phyloP scores from a whole-genome alignment of 2,888 invertebrate species.

The Euclidia mi region DNA sequence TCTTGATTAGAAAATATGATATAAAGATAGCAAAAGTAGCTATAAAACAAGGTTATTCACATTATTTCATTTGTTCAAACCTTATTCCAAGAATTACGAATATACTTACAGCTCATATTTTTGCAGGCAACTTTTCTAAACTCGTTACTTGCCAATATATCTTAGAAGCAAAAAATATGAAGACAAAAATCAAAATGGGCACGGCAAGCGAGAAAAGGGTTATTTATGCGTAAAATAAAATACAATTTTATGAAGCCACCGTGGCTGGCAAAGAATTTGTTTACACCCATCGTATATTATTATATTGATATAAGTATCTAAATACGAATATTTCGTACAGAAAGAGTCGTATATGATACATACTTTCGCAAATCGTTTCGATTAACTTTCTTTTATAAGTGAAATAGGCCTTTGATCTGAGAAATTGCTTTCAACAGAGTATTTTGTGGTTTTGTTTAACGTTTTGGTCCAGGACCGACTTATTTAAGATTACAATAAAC shows the following conservation, averaged over 20 bases:
- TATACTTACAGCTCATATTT: no score
- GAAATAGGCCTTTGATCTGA: constrained; percentile 35
- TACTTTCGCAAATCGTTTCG: constrained; percentile 36
- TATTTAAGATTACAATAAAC: background rate
- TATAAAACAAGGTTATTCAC: no score
- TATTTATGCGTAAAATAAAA: constrained; percentile 4
- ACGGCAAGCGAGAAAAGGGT: background rate
- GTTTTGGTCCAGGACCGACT: background rate
- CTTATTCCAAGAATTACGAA: no score
- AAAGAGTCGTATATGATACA: constrained; percentile 23
- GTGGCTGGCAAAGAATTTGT: constrained; percentile 13
- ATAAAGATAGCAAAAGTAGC: no score
- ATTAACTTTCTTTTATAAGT: constrained; percentile 42
- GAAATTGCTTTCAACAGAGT: constrained; percentile 25
- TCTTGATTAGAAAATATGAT: no score
- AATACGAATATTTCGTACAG: constrained; percentile 21
- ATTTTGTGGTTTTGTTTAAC: constrained; percentile 25
- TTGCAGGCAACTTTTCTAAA: no score
- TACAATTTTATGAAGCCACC: constrained; percentile 1
- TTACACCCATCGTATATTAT: constrained; percentile 29
- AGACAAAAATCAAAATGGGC: background rate
- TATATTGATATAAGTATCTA: constrained; percentile 18
- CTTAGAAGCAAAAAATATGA: no score
- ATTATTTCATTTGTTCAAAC: no score
- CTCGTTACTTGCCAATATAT: no score